A percentile compares a stretch with the other conserved stretches of the same genome.
Conservation (phyloP, 1,140 invertebrate species). For the Tribolium madens region DNA sequence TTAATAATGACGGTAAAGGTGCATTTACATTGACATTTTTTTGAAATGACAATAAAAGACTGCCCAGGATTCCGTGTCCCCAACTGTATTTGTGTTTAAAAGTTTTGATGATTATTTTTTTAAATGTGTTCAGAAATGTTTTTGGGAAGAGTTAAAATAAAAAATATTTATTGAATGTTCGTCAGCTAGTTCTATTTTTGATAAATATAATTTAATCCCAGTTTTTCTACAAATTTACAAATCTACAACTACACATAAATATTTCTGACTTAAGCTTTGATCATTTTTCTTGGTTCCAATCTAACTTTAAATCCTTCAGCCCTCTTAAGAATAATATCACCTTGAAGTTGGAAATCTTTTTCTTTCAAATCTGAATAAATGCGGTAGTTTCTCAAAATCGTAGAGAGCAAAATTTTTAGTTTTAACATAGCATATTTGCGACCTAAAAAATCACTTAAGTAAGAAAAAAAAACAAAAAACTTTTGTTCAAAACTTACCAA, state of each 20-base stretch:
- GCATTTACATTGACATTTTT: too few relatives aligned
- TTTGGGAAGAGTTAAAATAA: neutral
- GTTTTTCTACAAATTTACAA: conserved; percentile 18
- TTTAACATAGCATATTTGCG: conserved; percentile 85
- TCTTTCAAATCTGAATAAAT: conserved; percentile 76
- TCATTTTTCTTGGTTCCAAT: conserved; percentile 74
- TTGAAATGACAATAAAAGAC: too few relatives aligned
- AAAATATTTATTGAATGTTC: neutral
- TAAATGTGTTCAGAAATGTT: neutral
- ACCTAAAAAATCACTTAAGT: conserved; percentile 63
- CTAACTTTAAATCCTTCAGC: conserved; percentile 81
- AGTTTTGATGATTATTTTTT: too few relatives aligned
- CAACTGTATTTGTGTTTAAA: too few relatives aligned
- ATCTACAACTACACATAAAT: conserved; percentile 5
- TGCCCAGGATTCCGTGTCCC: too few relatives aligned
- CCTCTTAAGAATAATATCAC: conserved; percentile 86
- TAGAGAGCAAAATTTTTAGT: conserved; percentile 84
- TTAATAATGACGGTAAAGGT: too few relatives aligned
- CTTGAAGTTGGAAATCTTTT: conserved; percentile 80
- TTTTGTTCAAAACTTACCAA: conserved; percentile 73
- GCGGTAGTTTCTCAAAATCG: conserved; percentile 86
- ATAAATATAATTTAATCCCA: conserved; percentile 11
- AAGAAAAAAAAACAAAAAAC: neutral
- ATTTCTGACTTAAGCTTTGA: conserved; percentile 27
- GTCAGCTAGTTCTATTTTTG: conserved; percentile 34